Conservation (phyloP, 2,797 vertebrate species). For the Ctenosaura bakeri region DNA sequence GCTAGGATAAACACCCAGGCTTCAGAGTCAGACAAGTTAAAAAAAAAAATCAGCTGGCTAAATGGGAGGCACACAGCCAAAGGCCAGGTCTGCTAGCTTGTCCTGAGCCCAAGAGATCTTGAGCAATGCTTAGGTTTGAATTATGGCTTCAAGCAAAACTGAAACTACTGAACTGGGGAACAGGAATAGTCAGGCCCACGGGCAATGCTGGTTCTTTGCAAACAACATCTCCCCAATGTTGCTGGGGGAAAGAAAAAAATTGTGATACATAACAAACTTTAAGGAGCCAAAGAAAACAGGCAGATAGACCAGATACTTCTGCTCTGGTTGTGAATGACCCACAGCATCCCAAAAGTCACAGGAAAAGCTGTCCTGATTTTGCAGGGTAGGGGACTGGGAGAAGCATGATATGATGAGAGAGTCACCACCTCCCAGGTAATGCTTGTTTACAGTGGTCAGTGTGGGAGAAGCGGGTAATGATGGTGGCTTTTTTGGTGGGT, state of each 20-base stretch:
- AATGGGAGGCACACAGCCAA: constrained; percentile 39
- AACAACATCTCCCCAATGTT: neutral
- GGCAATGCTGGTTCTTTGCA: rapidly evolving
- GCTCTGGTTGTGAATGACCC: neutral
- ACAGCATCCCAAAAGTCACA: neutral
- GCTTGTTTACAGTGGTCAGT: neutral
- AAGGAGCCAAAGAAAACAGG: neutral
- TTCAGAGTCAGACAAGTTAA: constrained; percentile 67
- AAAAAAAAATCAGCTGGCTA: neutral
- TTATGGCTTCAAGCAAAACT: neutral
- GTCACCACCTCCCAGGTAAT: neutral
- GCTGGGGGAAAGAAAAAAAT: neutral
- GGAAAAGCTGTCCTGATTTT: neutral
- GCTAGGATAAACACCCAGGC: constrained; percentile 67
- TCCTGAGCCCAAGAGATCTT: constrained; percentile 11
- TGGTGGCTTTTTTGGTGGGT: neutral
- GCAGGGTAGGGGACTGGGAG: neutral
- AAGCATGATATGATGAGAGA: neutral
- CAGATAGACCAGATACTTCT: neutral
- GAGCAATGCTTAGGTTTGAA: constrained; percentile 11
- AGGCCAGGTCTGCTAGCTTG: constrained; percentile 1
- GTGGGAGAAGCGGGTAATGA: neutral
- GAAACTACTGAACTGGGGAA: constrained; percentile 3
- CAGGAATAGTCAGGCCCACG: neutral
- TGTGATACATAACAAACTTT: neutral